Evolutionary conservation across 2,888 invertebrate genomes (phyloP).

Genomic region (Prenolepis imparis): DNA sequence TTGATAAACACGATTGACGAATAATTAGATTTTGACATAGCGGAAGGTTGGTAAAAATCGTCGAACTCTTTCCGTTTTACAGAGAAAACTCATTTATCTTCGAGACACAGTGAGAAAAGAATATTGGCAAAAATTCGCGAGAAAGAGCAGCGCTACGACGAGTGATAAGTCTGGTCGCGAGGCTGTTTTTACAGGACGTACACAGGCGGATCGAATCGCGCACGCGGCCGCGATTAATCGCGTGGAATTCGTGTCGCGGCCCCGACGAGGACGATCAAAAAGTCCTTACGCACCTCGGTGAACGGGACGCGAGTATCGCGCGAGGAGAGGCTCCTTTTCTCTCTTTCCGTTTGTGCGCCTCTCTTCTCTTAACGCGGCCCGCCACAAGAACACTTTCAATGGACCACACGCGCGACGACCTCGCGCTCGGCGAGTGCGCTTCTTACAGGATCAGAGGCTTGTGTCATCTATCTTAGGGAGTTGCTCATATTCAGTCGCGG

Average conservation of each 20-base stretch:
- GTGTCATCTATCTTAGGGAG: constrained; percentile 82
- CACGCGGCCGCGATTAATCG: constrained; percentile 53
- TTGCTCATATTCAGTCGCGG: constrained; percentile 78
- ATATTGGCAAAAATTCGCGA: neutral
- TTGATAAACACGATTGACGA: neutral
- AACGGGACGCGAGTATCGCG: constrained; percentile 61
- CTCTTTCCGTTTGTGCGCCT: constrained; percentile 56
- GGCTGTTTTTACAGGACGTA: constrained; percentile 21
- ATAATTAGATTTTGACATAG: constrained; percentile 2
- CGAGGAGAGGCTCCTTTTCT: constrained; percentile 66
- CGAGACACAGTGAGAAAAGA: neutral
- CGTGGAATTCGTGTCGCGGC: constrained; percentile 69
- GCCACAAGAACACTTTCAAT: constrained; percentile 73
- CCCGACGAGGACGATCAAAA: constrained; percentile 67
- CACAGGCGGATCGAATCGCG: constrained; percentile 45
- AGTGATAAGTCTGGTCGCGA: constrained; percentile 26
- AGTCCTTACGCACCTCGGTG: constrained; percentile 71
- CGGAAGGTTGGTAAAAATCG: neutral
- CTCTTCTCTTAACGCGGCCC: constrained; percentile 56
- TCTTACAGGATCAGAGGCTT: constrained; percentile 76
- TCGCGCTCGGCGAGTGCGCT: constrained; percentile 70
- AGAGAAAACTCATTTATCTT: neutral
- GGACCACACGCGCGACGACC: constrained; percentile 80
- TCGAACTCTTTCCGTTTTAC: neutral
- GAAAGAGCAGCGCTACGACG: neutral